These are phyloP conservation scores for Novumbra hubbsi DNA, from an alignment of 2,797 vertebrate species.

Conservation along the genomic window DNA sequence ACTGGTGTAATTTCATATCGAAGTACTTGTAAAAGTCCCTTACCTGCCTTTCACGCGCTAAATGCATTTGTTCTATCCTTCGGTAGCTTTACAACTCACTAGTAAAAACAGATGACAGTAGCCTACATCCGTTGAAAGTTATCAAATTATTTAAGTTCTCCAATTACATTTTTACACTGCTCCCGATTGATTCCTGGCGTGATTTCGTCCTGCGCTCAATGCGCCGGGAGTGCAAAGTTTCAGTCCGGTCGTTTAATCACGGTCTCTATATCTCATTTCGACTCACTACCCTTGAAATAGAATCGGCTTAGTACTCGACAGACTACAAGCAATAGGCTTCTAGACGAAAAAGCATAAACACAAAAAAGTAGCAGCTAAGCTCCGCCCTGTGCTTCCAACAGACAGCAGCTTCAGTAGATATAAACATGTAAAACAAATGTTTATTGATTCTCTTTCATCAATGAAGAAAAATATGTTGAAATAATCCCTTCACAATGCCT, in stretches of 20 bases:
- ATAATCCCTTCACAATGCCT: neutral
- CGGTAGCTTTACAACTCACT: neutral
- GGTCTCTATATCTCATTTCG: conserved; percentile 4
- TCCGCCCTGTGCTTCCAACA: conserved; percentile 3
- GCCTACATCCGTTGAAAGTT: neutral
- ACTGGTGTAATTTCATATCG: neutral
- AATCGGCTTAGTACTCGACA: conserved; percentile 12
- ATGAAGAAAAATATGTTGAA: neutral
- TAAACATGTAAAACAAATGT: neutral
- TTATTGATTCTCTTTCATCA: neutral
- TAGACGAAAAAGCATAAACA: neutral
- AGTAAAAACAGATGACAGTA: neutral
- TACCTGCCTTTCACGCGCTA: neutral
- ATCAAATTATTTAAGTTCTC: neutral
- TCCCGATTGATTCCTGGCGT: neutral
- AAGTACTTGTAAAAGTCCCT: neutral
- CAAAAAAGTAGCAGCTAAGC: neutral
- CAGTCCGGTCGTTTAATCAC: conserved; percentile 9
- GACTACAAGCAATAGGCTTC: conserved; percentile 2
- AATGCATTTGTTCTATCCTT: neutral
- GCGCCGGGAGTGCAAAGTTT: conserved; percentile 8
- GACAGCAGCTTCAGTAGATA: neutral
- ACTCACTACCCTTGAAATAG: conserved; percentile 10
- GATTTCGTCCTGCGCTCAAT: neutral
- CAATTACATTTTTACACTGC: neutral